Evolutionary conservation across 1,140 invertebrate genomes (phyloP).

Genomic region (Lamellibrachia luymesi): DNA sequence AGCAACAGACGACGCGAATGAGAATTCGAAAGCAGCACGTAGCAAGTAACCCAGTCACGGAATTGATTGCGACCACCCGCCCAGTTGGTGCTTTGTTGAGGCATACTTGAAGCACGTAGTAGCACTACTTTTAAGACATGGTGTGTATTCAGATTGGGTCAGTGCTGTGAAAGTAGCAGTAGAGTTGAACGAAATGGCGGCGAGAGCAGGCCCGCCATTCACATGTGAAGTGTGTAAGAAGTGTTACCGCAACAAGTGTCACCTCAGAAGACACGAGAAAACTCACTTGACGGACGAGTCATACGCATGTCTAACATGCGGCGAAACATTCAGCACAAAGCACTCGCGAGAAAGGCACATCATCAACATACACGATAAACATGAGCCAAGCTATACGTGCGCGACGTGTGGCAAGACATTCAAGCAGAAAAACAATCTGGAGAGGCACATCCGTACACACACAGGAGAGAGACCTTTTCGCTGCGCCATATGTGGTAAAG

Average conservation of each 20-base stretch:
- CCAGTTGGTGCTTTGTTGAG: too few relatives aligned
- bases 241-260: neutral
- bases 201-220: neutral
- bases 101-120: neutral
- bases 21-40: too few relatives aligned
- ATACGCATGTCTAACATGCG: neutral
- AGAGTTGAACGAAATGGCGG: neutral
- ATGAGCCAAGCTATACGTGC: neutral
- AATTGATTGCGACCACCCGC: too few relatives aligned
- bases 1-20: too few relatives aligned
- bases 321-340: neutral
- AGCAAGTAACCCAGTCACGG: too few relatives aligned
- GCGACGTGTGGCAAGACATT: conserved; percentile 7
- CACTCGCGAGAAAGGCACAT: neutral
- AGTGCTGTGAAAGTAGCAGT: neutral
- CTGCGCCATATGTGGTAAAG: conserved; percentile 11
- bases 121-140: neutral
- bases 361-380: neutral
- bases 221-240: neutral
- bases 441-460: neutral
- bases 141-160: neutral
- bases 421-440: neutral
- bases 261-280: neutral
- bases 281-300: neutral
- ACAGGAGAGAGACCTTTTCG: conserved; percentile 21